Evolutionary conservation across 2,888 invertebrate species (phyloP).

Genomic region (Cheilosia scutellata): DNA sequence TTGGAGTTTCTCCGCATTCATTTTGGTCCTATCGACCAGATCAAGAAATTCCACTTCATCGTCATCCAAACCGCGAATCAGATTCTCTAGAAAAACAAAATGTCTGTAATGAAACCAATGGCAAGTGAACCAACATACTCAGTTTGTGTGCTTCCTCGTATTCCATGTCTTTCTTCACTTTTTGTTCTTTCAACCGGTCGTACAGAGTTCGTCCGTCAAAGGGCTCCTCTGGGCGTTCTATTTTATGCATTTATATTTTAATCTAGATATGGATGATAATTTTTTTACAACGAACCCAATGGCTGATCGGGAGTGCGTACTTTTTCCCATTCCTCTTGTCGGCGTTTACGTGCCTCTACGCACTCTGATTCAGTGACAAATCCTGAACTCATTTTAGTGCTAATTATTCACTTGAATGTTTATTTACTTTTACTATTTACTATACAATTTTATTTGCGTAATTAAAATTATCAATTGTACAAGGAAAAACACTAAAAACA

Average conservation of each 20-base stretch:
- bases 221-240: slow-evolving; percentile 95
- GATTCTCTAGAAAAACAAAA: slow-evolving; percentile 87
- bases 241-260: neutral
- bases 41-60: slow-evolving; percentile 98
- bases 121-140: slow-evolving; percentile 86
- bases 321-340: slow-evolving; percentile 99
- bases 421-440: neutral
- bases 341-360: slow-evolving; percentile 90
- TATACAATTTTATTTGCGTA: neutral
- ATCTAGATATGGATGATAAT: slow-evolving; percentile 49
- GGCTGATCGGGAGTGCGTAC: slow-evolving; percentile 96
- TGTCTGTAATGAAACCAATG: neutral
- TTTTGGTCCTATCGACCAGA: slow-evolving; percentile 93
- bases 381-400: slow-evolving; percentile 91
- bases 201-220: slow-evolving; percentile 94
- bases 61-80: slow-evolving; percentile 96
- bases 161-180: slow-evolving; percentile 95
- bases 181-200: slow-evolving; percentile 96
- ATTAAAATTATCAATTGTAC: neutral
- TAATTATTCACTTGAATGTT: neutral
- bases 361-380: slow-evolving; percentile 96
- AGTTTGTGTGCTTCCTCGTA: slow-evolving; percentile 97
- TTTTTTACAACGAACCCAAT: slow-evolving; percentile 86
- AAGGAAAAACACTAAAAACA: slow-evolving; percentile 26
- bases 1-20: slow-evolving; percentile 93